Evolutionary conservation across 2,888 invertebrate species (phyloP).

Genomic region (Agrotis segetum): DNA sequence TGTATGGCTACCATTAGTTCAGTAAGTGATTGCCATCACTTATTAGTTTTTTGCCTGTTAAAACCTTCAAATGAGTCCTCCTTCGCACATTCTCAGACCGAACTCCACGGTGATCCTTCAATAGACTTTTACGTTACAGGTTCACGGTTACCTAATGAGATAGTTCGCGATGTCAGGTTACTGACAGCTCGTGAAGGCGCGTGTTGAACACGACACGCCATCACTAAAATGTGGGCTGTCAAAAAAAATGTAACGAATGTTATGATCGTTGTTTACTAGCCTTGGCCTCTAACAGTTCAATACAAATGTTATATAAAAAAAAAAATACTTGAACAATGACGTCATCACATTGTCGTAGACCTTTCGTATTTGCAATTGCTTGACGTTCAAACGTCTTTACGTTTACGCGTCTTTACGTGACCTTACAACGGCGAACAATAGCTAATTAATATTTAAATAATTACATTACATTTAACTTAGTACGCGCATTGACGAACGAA

Average conservation of each 20-base stretch:
- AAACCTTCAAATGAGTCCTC: too few relatives aligned
- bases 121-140: too few relatives aligned
- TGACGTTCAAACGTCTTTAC: slow-evolving; percentile 12
- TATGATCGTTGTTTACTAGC: slow-evolving; percentile 25
- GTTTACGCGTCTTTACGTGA: neutral
- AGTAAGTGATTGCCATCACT: too few relatives aligned
- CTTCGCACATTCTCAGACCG: too few relatives aligned
- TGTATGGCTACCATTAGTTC: too few relatives aligned
- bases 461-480: neutral
- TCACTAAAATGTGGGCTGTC: too few relatives aligned
- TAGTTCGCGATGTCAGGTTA: too few relatives aligned
- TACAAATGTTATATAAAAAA: slow-evolving; percentile 40
- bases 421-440: slow-evolving; percentile 41
- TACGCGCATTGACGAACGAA: neutral
- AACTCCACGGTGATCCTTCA: too few relatives aligned
- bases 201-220: too few relatives aligned
- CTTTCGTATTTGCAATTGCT: slow-evolving; percentile 46
- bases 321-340: slow-evolving; percentile 31
- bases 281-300: slow-evolving; percentile 42
- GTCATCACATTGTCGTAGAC: slow-evolving; percentile 37
- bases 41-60: too few relatives aligned
- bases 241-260: neutral
- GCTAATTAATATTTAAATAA: neutral
- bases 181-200: too few relatives aligned
- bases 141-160: too few relatives aligned